Evolutionary conservation across 2,888 invertebrate species (phyloP).

Genomic region (Cantharis nigra): DNA sequence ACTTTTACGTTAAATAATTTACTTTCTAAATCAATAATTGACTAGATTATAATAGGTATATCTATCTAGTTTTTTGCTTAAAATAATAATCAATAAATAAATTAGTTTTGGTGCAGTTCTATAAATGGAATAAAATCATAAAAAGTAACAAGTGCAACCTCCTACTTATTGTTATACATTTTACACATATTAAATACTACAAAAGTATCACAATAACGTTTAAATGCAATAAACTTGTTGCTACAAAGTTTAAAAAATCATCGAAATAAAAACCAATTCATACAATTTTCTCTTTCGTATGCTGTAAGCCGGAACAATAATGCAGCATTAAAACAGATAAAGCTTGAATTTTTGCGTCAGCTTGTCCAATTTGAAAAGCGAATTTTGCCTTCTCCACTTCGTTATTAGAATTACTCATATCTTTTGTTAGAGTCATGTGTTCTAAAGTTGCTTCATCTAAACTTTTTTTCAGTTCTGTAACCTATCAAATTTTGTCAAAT

Average conservation of each 20-base stretch:
- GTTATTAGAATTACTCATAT: slow-evolving; percentile 53
- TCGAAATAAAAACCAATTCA: slow-evolving; percentile 5
- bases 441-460: slow-evolving; percentile 73
- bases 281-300: slow-evolving; percentile 60
- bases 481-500: slow-evolving; percentile 56
- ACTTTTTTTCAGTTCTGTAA: slow-evolving; percentile 74
- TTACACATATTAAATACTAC: not conserved
- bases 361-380: slow-evolving; percentile 62
- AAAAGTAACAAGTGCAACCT: not conserved
- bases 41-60: slow-evolving; percentile 12
- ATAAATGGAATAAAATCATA: not conserved
- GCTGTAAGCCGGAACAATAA: slow-evolving; percentile 91
- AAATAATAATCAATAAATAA: not conserved
- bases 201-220: slow-evolving; percentile 1
- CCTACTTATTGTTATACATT: not conserved
- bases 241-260: not conserved
- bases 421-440: slow-evolving; percentile 58
- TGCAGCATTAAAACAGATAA: slow-evolving; percentile 92
- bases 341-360: slow-evolving; percentile 87
- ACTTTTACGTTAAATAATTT: not conserved
- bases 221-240: slow-evolving; percentile 1
- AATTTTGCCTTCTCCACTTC: slow-evolving; percentile 56
- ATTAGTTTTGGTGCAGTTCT: not conserved
- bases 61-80: not conserved
- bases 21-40: slow-evolving; percentile 21